These are phyloP conservation scores for Abrostola triplasia DNA, from an alignment of 2,888 invertebrate species.

Conservation along the genomic window DNA sequence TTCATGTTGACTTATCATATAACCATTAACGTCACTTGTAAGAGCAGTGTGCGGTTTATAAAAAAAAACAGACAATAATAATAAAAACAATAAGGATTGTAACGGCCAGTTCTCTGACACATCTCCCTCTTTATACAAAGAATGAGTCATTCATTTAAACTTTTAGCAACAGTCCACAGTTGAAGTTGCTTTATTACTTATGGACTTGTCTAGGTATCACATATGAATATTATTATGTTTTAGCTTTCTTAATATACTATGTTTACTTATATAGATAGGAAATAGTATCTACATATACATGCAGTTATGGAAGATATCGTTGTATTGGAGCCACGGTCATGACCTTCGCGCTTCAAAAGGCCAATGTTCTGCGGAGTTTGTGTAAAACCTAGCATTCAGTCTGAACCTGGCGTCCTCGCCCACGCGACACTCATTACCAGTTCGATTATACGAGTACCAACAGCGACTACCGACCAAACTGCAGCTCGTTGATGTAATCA, in stretches of 20 bases:
- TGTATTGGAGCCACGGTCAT: conserved; percentile 60
- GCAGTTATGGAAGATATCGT: conserved; percentile 23
- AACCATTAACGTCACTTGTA: too few relatives aligned
- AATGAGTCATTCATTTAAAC: background rate
- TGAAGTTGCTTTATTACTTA: background rate
- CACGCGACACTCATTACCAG: conserved; percentile 43
- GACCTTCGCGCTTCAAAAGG: conserved; percentile 71
- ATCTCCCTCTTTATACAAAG: background rate
- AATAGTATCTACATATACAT: background rate
- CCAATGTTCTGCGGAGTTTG: conserved; percentile 73
- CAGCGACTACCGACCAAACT: conserved; percentile 6
- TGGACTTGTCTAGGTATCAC: background rate
- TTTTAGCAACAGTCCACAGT: background rate
- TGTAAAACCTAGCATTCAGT: conserved; percentile 62
- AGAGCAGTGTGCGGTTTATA: too few relatives aligned
- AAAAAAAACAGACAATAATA: too few relatives aligned
- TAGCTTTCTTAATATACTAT: too few relatives aligned
- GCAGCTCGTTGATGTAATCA: conserved; percentile 16
- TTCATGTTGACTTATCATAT: too few relatives aligned
- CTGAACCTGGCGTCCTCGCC: conserved; percentile 68
- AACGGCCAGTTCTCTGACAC: background rate
- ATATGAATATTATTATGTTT: too few relatives aligned
- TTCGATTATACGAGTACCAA: conserved; percentile 32
- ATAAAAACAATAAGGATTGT: background rate
- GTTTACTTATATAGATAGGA: too few relatives aligned